These are phyloP conservation scores for Pseudorasbora parva DNA, from an alignment of 2,113 vertebrate genomes.

Conservation along the genomic window DNA sequence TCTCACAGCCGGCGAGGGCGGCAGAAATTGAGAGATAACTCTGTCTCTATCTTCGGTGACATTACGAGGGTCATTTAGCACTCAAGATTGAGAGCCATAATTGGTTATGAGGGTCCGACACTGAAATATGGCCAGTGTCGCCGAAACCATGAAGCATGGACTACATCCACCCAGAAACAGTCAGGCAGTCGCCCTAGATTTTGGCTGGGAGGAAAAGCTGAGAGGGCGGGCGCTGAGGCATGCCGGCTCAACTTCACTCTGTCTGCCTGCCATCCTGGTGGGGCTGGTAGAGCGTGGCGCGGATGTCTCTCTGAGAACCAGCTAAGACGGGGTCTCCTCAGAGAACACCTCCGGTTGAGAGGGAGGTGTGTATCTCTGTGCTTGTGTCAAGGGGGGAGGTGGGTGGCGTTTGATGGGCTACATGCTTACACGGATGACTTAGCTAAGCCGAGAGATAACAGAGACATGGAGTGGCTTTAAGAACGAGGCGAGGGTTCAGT, in stretches of 20 bases:
- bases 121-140: constrained; percentile 47
- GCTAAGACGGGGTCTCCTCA: constrained; percentile 52
- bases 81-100: constrained; percentile 60
- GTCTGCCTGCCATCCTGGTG: constrained; percentile 65
- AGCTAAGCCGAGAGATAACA: constrained; percentile 71
- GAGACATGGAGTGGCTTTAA: constrained; percentile 56
- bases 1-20: constrained; percentile 59
- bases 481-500: constrained; percentile 57
- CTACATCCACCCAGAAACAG: constrained; percentile 27
- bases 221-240: constrained; percentile 47
- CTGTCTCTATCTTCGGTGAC: constrained; percentile 66
- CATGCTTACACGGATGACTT: constrained; percentile 72
- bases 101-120: constrained; percentile 45
- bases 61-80: constrained; percentile 77
- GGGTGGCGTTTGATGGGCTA: constrained; percentile 50
- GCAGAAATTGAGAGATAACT: constrained; percentile 73
- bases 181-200: constrained; percentile 2
- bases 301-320: constrained; percentile 62
- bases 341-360: constrained; percentile 39
- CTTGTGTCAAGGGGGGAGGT: constrained; percentile 56
- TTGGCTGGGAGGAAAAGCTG: constrained; percentile 45
- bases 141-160: constrained; percentile 21
- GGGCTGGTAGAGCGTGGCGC: constrained; percentile 57
- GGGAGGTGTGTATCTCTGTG: constrained; percentile 29
- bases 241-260: constrained; percentile 56